Conservation (phyloP, 2,888 invertebrate species). For the Agrochola lychnidis region DNA sequence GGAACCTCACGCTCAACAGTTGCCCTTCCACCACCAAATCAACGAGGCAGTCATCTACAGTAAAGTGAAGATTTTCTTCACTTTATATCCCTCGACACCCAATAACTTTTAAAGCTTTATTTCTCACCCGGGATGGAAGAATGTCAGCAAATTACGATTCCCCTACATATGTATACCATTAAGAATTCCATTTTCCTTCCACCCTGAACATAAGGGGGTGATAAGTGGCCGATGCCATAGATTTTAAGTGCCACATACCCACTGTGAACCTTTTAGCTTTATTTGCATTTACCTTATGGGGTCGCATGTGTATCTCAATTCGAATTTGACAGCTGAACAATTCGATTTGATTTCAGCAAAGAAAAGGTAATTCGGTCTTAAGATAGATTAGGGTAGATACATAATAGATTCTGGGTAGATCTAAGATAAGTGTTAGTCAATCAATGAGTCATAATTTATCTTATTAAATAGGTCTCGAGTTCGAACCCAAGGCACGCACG, state of each 20-base stretch:
- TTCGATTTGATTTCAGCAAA: not conserved
- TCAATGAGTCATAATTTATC: too few species aligned
- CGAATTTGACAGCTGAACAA: not conserved
- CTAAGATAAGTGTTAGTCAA: too few species aligned
- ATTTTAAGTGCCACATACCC: slow-evolving; percentile 20
- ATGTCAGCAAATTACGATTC: slow-evolving; percentile 31
- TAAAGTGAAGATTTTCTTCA: not conserved
- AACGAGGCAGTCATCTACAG: not conserved
- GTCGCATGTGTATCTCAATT: not conserved
- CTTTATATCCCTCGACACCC: not conserved
- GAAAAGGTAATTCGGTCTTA: too few species aligned
- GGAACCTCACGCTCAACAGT: not conserved
- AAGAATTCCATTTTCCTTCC: slow-evolving; percentile 39
- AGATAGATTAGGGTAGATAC: too few species aligned
- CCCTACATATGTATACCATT: slow-evolving; percentile 39
- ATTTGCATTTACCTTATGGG: slow-evolving; percentile 25
- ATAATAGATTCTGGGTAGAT: too few species aligned
- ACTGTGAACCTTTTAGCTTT: slow-evolving; percentile 32
- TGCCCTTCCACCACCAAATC: not conserved
- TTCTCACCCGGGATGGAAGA: not conserved
- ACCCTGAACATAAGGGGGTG: slow-evolving; percentile 10
- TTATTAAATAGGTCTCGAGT: too few species aligned
- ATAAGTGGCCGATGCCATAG: slow-evolving; percentile 43
- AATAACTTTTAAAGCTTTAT: slow-evolving; percentile 33
- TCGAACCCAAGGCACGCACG: too few species aligned